phyloP scores from a whole-genome alignment of 1,140 invertebrate genomes.

The Sminthurides bifidus region DNA sequence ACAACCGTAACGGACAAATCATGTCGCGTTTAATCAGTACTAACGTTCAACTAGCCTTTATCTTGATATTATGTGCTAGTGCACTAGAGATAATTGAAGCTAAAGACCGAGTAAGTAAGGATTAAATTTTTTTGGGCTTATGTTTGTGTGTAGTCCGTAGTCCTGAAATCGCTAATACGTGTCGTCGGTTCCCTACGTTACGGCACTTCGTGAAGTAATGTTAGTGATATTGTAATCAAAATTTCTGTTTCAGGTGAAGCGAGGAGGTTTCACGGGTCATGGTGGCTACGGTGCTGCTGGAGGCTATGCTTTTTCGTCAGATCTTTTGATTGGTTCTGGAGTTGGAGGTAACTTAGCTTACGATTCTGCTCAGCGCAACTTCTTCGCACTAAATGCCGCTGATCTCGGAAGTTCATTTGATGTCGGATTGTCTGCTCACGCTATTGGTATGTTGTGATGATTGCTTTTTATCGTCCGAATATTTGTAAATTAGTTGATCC shows the following conservation, averaged over 20 bases:
- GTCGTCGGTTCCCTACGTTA: too few relatives aligned
- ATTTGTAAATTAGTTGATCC: background rate
- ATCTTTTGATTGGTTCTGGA: constrained; percentile 12
- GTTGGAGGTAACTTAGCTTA: constrained; percentile 20
- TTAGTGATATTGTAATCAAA: background rate
- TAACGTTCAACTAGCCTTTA: too few relatives aligned
- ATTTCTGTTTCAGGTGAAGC: constrained; percentile 11
- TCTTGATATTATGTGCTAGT: too few relatives aligned
- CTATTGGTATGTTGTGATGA: constrained; percentile 13
- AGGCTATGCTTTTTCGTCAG: constrained; percentile 12
- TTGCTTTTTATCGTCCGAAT: too few relatives aligned
- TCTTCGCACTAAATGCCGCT: constrained; percentile 15
- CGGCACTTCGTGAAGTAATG: too few relatives aligned
- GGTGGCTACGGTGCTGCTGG: constrained; percentile 10
- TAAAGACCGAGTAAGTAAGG: too few relatives aligned
- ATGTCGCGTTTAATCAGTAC: too few relatives aligned
- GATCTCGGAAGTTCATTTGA: constrained; percentile 17
- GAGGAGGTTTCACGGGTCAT: constrained; percentile 16
- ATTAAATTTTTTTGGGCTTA: too few relatives aligned
- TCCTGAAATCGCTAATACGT: too few relatives aligned
- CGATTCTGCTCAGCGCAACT: constrained; percentile 14
- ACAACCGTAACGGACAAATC: too few relatives aligned
- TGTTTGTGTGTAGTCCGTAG: too few relatives aligned
- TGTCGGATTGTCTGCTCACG: constrained; percentile 15
- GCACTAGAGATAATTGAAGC: too few relatives aligned